Evolutionary conservation across 1,140 invertebrate species (phyloP), one percentile per base, ranked within the genome.

Genomic region (Dreissena rostriformis): DNA sequence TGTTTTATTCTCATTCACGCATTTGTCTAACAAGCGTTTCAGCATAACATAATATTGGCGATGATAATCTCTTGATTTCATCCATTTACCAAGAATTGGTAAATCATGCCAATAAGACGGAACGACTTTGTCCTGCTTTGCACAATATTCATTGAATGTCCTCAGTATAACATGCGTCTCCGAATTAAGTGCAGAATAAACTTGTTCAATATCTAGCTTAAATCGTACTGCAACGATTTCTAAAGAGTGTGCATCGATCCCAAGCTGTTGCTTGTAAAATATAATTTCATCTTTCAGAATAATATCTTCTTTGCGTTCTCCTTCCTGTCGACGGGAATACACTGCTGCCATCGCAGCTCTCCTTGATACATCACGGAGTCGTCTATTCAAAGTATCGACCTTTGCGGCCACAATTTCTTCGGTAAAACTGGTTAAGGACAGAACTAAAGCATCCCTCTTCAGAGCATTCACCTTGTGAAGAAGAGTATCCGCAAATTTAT

Each of bases 201-300:
- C 39, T 39, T 39, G 4, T 8, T 39, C 39, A 39, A 39, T 39
- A 39, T 39, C 39, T 5, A 39, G 39, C 8, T 39, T 39, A 39
- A 55, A 53, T 24, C 22, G 14, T 7, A n/a, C 7, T 73, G 71
- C 71, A 19, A 19, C 26, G 12, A 24, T 26, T 52, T 73, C 17
- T n/a, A 73, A 24, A 24, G 39, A 12, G 0, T 51, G n/a, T 22
- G 22, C 17, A 26, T 12, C 28, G 22, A 73, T 24, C 10, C 71
- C 71, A n/a, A 73, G 28, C 71, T 73, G 71, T 8, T 53, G 17
- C 8, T 24, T 52, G 49, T 73, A 73, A 22, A 73, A 73, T 17
- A 2, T 17, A 14, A 26, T 15, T 26, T 73, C 71, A 53, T 55
- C 28, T 8, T 53, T 17, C 39, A 73, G 17, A 12, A 73, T 28